Percentiles rank a stretch among this genome's conserved stretches.
phyloP scores from a whole-genome alignment of 2,797 vertebrate species.

The Kryptolebias ocellatus region DNA sequence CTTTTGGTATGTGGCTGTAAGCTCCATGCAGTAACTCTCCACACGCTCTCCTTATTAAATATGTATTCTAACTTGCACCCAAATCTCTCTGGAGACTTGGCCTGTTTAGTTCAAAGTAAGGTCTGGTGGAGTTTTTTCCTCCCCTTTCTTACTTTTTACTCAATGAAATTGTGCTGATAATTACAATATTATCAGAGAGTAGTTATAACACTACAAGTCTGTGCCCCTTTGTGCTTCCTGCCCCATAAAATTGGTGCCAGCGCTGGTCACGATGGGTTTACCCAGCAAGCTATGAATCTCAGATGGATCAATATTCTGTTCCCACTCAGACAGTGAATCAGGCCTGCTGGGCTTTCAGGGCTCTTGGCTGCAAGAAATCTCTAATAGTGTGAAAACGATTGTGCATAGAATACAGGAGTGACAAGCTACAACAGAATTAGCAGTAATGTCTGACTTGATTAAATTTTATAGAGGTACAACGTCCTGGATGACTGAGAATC shows the following conservation, averaged over 20 bases:
- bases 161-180: slow-evolving; percentile 40
- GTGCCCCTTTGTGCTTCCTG: slow-evolving; percentile 22
- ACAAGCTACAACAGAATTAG: slow-evolving; percentile 18
- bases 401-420: slow-evolving; percentile 27
- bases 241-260: slow-evolving; percentile 37
- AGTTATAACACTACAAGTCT: slow-evolving; percentile 25
- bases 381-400: slow-evolving; percentile 25
- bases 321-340: slow-evolving; percentile 51
- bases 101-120: slow-evolving; percentile 67
- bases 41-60: slow-evolving; percentile 63
- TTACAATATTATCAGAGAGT: slow-evolving; percentile 18
- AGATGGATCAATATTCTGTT: slow-evolving; percentile 66
- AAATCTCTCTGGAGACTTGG: slow-evolving; percentile 58
- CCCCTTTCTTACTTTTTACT: slow-evolving; percentile 15
- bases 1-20: slow-evolving; percentile 30
- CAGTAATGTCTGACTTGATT: slow-evolving; percentile 31
- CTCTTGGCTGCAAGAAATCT: slow-evolving; percentile 32
- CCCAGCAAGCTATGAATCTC: slow-evolving; percentile 54
- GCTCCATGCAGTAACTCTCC: slow-evolving; percentile 26
- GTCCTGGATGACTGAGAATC: no score
- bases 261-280: slow-evolving; percentile 47
- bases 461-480: no score
- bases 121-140: slow-evolving; percentile 32
- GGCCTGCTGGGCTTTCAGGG: slow-evolving; percentile 40
- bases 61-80: slow-evolving; percentile 60